These are phyloP conservation scores for Caenorhabditis becei DNA, from an alignment of 2,888 invertebrate genomes.

Conservation along the genomic window DNA sequence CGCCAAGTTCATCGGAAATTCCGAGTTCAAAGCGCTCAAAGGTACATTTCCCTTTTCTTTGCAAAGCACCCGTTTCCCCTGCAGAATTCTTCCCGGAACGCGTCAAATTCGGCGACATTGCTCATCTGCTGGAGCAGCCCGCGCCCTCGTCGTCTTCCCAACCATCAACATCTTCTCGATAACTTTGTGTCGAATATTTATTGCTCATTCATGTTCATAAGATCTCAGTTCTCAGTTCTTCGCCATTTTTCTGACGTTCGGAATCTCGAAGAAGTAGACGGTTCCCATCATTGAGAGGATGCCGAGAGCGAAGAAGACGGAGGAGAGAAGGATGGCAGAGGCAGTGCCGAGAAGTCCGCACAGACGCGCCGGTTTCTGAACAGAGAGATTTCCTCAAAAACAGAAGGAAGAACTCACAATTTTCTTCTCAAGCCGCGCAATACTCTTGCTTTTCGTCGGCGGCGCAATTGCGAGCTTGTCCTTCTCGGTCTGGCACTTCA, in stretches of 20 bases:
- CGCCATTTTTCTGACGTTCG: not conserved
- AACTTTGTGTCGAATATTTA: not conserved
- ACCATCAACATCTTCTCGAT: not conserved
- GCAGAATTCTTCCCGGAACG: constrained; percentile 59
- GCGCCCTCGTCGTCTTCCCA: not conserved
- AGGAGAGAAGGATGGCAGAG: not conserved
- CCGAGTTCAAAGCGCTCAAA: constrained; percentile 45
- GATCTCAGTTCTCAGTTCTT: not conserved
- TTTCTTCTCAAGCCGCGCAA: too few relatives aligned
- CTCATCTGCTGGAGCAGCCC: not conserved
- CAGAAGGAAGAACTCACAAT: too few relatives aligned
- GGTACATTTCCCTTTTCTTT: constrained; percentile 11
- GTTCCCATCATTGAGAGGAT: constrained; percentile 9
- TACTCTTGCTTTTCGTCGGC: too few relatives aligned
- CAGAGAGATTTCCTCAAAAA: not conserved
- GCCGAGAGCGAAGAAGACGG: not conserved
- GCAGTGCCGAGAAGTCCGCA: constrained; percentile 13
- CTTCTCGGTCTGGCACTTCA: too few relatives aligned
- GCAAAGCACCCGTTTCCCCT: not conserved
- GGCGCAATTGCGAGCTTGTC: too few relatives aligned
- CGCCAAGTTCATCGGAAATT: constrained; percentile 31
- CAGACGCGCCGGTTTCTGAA: constrained; percentile 12
- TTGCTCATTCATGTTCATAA: too few relatives aligned
- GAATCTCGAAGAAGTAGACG: constrained; percentile 4
- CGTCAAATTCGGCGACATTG: constrained; percentile 18